Evolutionary conservation across 35 echinoderm and acorn worm species (phyloP).

Genomic region (Apostichopus japonicus): DNA sequence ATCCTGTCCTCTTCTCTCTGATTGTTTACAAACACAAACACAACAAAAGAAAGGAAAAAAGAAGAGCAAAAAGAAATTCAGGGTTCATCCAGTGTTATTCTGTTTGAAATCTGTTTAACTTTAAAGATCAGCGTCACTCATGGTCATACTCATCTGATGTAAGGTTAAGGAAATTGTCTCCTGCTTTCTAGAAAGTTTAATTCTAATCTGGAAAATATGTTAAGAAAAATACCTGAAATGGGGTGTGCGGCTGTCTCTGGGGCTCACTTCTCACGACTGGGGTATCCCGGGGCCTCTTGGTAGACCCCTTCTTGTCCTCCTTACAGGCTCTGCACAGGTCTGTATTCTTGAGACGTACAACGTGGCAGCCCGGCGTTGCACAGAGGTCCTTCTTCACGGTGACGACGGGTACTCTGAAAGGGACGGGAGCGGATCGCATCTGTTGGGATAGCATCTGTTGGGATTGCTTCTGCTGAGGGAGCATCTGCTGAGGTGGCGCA

Average conservation of each 20-base stretch:
- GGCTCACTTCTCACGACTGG: not conserved
- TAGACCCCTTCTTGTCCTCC: not conserved
- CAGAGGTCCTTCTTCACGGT: slow-evolving; percentile 29
- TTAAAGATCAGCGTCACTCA: too few relatives aligned
- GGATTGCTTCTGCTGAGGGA: too few relatives aligned
- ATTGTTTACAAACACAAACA: too few relatives aligned
- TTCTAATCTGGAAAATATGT: not conserved
- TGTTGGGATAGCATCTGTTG: not conserved
- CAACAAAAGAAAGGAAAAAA: too few relatives aligned
- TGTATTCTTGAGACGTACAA: not conserved
- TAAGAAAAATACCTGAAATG: not conserved
- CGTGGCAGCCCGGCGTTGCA: not conserved
- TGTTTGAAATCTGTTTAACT: too few relatives aligned
- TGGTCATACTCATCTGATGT: too few relatives aligned
- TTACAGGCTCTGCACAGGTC: slow-evolving; percentile 16
- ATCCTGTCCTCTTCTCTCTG: too few relatives aligned
- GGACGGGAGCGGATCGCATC: not conserved
- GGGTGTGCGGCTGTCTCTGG: not conserved
- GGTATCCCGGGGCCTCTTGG: not conserved
- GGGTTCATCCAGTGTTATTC: too few relatives aligned
- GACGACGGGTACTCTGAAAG: not conserved
- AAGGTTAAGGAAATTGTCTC: too few relatives aligned
- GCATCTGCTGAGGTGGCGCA: not conserved
- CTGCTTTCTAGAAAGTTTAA: too few relatives aligned
- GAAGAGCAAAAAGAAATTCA: too few relatives aligned